Percentiles rank a stretch among this genome's conserved stretches.
phyloP scores from a whole-genome alignment of 2,113 vertebrate species.

The Mohoua ochrocephala region DNA sequence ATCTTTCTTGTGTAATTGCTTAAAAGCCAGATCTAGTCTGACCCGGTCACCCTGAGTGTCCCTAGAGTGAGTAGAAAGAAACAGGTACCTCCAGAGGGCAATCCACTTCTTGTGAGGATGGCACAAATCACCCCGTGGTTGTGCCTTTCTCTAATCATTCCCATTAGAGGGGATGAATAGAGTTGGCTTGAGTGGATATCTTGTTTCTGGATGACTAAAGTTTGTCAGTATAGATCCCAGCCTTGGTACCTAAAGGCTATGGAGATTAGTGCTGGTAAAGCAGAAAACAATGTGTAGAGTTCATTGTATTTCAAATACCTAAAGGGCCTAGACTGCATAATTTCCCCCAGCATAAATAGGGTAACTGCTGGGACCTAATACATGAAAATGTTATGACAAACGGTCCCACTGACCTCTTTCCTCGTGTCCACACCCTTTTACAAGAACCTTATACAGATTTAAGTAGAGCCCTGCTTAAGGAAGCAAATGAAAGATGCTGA shows the following conservation, averaged over 20 bases:
- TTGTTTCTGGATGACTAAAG: neutral
- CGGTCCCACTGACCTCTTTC: neutral
- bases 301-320: neutral
- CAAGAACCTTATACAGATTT: neutral
- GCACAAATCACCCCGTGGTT: neutral
- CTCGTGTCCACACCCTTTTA: neutral
- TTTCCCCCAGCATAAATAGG: neutral
- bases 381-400: neutral
- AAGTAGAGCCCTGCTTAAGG: neutral
- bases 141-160: neutral
- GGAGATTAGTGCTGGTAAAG: neutral
- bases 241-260: neutral
- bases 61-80: neutral
- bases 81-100: neutral
- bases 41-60: neutral
- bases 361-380: neutral
- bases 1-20: neutral
- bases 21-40: neutral
- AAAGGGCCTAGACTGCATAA: neutral
- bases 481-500: neutral
- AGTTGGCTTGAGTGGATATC: neutral
- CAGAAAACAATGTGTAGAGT: neutral
- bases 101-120: neutral
- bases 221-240: neutral
- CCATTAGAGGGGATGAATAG: neutral